Base-by-base conservation (phyloP, 1,140 invertebrate species). In the Orussus abietinus region DNA sequence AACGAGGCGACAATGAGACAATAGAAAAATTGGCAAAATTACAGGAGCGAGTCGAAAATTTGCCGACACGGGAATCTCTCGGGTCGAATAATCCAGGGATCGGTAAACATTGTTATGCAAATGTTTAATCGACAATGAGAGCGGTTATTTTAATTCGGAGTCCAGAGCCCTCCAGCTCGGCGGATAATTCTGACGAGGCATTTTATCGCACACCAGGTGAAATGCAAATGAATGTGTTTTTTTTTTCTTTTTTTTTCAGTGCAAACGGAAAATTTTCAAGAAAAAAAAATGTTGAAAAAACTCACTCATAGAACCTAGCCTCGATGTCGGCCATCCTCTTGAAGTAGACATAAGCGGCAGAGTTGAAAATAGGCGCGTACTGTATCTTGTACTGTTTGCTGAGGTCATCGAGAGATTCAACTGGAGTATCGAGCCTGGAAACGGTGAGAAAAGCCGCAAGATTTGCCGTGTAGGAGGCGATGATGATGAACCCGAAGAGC, bases 381-480 rank as follows among this genome's bases (percentile, higher is more conserved):
- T 93, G 86, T 38, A 96, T 91, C 62, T 96, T 95, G 62, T 96
- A 95, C 62, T 97, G 94, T 59, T 94, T 94, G 13, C 88, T 85
- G 6, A 97, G 73, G 66, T 96, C 92, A 50, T 97, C 93, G 40
- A 96, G 69, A 0, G 89, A 92, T 58, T 95, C 92, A 28, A 98
- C 88, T 0, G 91, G 89, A 1, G 90, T 89, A 46, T 96, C 93
- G 56, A 96, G 75, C 22, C 92, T 79, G 0, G 92, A 95, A 0
- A 97, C 93, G 0, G 93, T 96, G 30, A 96, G 74, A 57, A 94
- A 94, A 5, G 94, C 94, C 18, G 95, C 94, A 54, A 97, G 78
- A 72, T 97, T 98, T 5, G 95, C 95, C 0, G 95, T 97, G 68
- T 98, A 98, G 0, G 92, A 96, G n/a, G 94, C 93, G 59, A 97